Base-by-base conservation (phyloP, 2,113 vertebrate species). In the Anguilla japonica region DNA sequence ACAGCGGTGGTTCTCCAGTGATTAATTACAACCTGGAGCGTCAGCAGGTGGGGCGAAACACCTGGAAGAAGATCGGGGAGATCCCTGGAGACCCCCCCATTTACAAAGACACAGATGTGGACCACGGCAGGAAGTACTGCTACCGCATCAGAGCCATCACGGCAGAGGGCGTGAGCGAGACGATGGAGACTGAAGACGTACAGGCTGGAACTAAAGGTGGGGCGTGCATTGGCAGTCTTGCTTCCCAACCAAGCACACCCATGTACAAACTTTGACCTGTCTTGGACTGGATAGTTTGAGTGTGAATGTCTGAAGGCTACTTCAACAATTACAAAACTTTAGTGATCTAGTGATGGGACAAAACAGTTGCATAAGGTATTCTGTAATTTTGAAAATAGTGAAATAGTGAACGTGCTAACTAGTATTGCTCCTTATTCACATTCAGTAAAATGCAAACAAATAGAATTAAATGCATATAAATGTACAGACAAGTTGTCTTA, bases 61-160 rank as follows among this genome's bases (percentile, higher is more conserved):
- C 96, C 2, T 99, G 97, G 98, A 96, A 96, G 89, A 95, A 96
- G 56, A 57, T 98, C 86, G 98, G 97, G 11, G 94, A 96, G 67
- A 89, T 93, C 43, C 93, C 93, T 11, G 83, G 91, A 1, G 94
- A 92, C 79, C 89, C 93, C 57, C 94, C 91, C 20, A 89, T 89
- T 81, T 98, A 97, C 92, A 96, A 92, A 0, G 97, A 96, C 0
- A 82, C n/a, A 16, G 92, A 94, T 41, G 95, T 97, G 63, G 97
- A 99, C 60, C 95, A 92, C 26, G 97, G 97, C 79, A 92, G 41
- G 85, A 97, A 95, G 91, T 99, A 98, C 87, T 93, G 95, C 91
- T 98, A 97, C 91, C 96, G 96, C 2, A 95, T 98, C 92, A 94
- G 93, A 89, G 97, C 96, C 0, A 91, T 96, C 91, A 97, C 93